These are phyloP conservation scores for Desmodus rotundus DNA, from an alignment of 2,113 vertebrate genomes.

Conservation along the genomic window DNA sequence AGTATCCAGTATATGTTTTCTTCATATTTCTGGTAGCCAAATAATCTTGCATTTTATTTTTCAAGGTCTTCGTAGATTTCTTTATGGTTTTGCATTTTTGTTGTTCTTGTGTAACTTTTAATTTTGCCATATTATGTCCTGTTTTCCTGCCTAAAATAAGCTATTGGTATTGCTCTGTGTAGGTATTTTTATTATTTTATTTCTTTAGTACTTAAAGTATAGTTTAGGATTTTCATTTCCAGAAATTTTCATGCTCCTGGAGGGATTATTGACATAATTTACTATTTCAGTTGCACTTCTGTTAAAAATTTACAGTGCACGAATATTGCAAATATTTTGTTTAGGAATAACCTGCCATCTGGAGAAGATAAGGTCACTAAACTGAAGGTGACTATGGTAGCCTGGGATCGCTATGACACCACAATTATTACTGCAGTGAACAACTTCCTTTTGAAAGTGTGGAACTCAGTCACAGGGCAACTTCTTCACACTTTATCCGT, in stretches of 20 bases:
- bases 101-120: neutral
- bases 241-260: neutral
- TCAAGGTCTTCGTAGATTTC: neutral
- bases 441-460: conserved; percentile 97
- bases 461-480: conserved; percentile 91
- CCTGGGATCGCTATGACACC: conserved; percentile 93
- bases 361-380: conserved; percentile 94
- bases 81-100: neutral
- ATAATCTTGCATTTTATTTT: conserved; percentile 27
- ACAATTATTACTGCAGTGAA: conserved; percentile 96
- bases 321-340: conserved; percentile 47
- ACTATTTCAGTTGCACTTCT: conserved; percentile 17
- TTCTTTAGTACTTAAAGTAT: neutral
- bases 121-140: neutral
- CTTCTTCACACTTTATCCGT: conserved; percentile 94
- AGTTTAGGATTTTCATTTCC: neutral
- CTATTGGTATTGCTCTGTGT: neutral
- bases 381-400: conserved; percentile 97
- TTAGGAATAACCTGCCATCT: conserved; percentile 82
- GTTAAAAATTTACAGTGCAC: neutral
- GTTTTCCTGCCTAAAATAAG: neutral
- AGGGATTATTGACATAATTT: conserved; percentile 34
- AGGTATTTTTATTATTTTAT: neutral
- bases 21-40: conserved; percentile 11
- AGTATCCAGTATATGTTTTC: neutral